Base-by-base conservation (phyloP, 1,140 invertebrate genomes). In the Zaprionus tsacasi region DNA sequence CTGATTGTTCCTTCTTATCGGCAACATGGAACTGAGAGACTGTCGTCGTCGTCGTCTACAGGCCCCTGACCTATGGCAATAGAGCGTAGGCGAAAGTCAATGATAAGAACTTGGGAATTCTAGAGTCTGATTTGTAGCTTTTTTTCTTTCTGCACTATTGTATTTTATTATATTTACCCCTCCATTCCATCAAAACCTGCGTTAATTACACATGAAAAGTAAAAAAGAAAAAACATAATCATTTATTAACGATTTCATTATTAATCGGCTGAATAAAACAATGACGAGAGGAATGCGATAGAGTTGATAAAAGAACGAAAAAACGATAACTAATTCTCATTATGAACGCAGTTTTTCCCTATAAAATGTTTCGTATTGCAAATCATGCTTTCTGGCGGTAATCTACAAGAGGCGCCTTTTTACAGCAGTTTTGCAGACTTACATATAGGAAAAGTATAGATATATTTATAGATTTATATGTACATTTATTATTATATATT, bases 161-260 rank as follows among this genome's bases (percentile, higher is more conserved):
- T 21, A 10, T 2, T 27, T 36, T 38, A n/a, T 13, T 43, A 45
- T 45, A 6, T 8, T 35, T 6, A 2, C 12, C 27, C n/a, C 15
- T 10, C 25, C 10, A 6, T 50, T n/a, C 6, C 17, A 35, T n/a
- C 33, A 35, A 1, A 12, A 12, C 15, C 15, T 36, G 1, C 52
- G 48, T 63, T 73, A 60, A 68, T 69, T 69, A 61, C 54, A 57
- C 10, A 27, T 17, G 6, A 40, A 54, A 71, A 64, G 43, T n/a
- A 21, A 21, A 21, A 4, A 48, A 33, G 15, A 43, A 15, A 7
- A 6, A 15, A 15, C 7, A 43, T 45, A n/a, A 45, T 74, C 59
- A 76, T 76, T 76, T 60, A 54, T 70, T 70, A 76, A 70, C 56
- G 43, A 71, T 76, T 76, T 59, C 68, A 65, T 76, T 71, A 76